Evolutionary conservation across 92 coral and sea anemone genomes (phyloP).

Genomic region (Phymanthus crucifer): DNA sequence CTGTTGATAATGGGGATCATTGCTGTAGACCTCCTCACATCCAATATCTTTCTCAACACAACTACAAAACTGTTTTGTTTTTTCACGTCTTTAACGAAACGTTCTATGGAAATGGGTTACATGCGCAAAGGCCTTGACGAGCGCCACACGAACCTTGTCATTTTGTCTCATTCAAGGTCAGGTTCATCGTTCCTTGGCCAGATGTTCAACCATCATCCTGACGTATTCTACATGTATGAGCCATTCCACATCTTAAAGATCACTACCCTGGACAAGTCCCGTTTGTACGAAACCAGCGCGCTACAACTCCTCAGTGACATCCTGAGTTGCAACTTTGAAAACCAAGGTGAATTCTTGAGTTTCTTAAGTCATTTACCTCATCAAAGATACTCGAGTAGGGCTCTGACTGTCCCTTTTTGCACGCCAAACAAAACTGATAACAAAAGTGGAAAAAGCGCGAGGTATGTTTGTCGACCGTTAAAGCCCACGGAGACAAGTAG

Average conservation of each 20-base stretch:
- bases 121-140: background rate
- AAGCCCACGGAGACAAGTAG: constrained; percentile 55
- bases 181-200: constrained; percentile 93
- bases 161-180: constrained; percentile 80
- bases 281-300: constrained; percentile 54
- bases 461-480: constrained; percentile 49
- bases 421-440: constrained; percentile 16
- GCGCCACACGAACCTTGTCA: constrained; percentile 45
- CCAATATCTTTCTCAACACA: background rate
- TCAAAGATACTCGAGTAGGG: constrained; percentile 78
- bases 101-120: background rate
- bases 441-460: constrained; percentile 5
- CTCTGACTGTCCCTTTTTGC: constrained; percentile 63
- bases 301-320: constrained; percentile 60
- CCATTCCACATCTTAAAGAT: constrained; percentile 63
- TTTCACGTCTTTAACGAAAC: constrained; percentile 14
- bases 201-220: constrained; percentile 75
- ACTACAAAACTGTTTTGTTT: background rate
- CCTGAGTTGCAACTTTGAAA: constrained; percentile 61
- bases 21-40: background rate
- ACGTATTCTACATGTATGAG: constrained; percentile 82
- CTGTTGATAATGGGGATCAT: background rate
- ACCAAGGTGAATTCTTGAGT: constrained; percentile 68
- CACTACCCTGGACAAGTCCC: constrained; percentile 55
- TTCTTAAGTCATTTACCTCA: constrained; percentile 70